phyloP scores from a whole-genome alignment of 2,113 vertebrate species.

The Capreolus pygargus region DNA sequence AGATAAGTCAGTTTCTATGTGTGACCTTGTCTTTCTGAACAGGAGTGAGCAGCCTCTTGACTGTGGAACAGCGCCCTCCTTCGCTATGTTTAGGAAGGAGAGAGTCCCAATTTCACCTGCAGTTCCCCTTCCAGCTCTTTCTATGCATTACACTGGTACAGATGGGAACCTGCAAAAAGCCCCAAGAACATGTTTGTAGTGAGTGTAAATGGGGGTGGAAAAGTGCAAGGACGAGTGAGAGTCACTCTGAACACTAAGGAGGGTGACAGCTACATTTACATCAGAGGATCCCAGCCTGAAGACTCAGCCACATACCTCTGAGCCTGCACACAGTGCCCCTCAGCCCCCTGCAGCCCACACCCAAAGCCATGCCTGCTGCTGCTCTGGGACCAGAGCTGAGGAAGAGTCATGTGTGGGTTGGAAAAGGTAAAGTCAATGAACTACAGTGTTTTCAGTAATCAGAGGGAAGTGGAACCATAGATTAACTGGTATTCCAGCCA shows the following conservation, averaged over 20 bases:
- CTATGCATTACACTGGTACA: constrained; percentile 23
- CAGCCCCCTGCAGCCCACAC: too few relatives aligned
- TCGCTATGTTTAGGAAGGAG: neutral
- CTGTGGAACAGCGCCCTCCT: neutral
- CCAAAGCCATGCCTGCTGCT: too few relatives aligned
- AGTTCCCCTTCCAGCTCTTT: neutral
- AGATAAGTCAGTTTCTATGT: neutral
- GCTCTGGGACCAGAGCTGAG: neutral
- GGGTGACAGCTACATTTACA: neutral
- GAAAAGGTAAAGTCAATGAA: neutral
- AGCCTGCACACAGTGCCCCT: neutral
- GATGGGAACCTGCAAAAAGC: neutral
- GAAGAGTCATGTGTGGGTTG: neutral
- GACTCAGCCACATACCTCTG: constrained; percentile 37
- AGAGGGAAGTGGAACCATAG: neutral
- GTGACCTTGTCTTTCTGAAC: constrained; percentile 11
- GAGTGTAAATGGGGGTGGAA: neutral
- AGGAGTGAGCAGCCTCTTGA: neutral
- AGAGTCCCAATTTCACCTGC: neutral
- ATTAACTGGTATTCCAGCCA: neutral
- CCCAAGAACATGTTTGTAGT: neutral
- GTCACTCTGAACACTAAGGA: neutral
- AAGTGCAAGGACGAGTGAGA: neutral
- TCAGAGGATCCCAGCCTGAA: neutral
- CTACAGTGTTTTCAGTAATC: neutral